Conservation (phyloP, 2,113 vertebrate genomes). For the Andinoacara biseriatus region DNA sequence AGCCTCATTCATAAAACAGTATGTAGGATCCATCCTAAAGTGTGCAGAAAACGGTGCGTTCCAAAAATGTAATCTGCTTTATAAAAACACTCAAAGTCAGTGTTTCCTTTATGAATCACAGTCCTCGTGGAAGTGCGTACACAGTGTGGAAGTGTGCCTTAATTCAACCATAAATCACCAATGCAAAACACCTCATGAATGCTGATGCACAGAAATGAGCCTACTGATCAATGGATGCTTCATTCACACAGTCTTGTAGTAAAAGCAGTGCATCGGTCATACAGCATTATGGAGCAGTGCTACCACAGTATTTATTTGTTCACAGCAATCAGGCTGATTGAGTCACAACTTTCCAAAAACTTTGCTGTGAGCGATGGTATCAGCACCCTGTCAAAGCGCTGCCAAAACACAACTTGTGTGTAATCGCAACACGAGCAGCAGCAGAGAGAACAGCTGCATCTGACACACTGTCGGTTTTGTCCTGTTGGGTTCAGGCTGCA, state of each 20-base stretch:
- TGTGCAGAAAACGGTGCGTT: background rate
- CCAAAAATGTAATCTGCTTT: background rate
- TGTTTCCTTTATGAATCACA: background rate
- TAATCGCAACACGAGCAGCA: background rate
- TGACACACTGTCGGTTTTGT: background rate
- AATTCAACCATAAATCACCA: background rate
- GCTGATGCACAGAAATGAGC: background rate
- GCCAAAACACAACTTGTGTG: background rate
- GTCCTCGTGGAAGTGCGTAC: background rate
- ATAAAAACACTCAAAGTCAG: background rate
- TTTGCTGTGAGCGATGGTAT: background rate
- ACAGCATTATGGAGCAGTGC: background rate
- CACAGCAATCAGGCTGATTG: background rate
- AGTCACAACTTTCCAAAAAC: background rate
- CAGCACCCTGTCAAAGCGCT: background rate
- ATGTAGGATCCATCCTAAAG: background rate
- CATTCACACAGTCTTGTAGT: background rate
- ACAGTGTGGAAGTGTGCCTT: no score
- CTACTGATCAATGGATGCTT: background rate
- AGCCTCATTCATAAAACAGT: background rate
- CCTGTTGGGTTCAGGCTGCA: background rate
- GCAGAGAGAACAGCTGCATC: background rate
- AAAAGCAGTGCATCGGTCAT: accelerated
- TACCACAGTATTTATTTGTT: background rate
- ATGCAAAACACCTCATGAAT: background rate